Evolutionary conservation across 2,797 vertebrate genomes (phyloP).

Genomic region (Darevskia mixta): DNA sequence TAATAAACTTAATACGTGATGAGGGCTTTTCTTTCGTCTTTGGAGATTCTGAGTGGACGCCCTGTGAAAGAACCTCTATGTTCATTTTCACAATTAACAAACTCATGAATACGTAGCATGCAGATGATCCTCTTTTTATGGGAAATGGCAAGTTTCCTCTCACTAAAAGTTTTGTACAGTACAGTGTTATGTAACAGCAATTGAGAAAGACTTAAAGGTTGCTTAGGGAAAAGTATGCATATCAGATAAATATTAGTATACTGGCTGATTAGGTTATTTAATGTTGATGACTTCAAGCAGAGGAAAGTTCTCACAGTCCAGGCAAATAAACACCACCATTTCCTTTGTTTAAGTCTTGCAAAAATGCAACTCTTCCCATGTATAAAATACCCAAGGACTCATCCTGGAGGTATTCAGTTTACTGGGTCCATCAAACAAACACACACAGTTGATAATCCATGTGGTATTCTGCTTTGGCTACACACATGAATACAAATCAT

Average conservation of each 20-base stretch:
- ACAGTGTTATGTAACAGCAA: not conserved
- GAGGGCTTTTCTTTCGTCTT: not conserved
- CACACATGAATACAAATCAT: not conserved
- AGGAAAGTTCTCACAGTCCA: constrained; percentile 1
- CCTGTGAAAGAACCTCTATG: not conserved
- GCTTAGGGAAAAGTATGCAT: constrained; percentile 25
- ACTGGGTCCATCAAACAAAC: constrained; percentile 3
- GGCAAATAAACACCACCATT: constrained; percentile 11
- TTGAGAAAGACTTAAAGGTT: constrained; percentile 12
- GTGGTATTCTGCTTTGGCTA: not conserved
- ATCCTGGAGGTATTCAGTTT: not conserved
- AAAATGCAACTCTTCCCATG: not conserved
- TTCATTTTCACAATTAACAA: not conserved
- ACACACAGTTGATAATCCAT: not conserved
- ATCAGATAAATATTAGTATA: constrained; percentile 36
- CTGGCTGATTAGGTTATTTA: constrained; percentile 1
- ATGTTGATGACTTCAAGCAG: too few species aligned
- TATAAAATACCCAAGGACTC: not conserved
- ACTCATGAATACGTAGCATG: not conserved
- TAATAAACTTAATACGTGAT: not conserved
- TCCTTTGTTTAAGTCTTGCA: constrained; percentile 5
- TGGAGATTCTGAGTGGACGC: not conserved
- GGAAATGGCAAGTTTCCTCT: not conserved
- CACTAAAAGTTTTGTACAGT: not conserved
- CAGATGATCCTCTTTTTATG: not conserved